Evolutionary conservation across 2,888 invertebrate species (phyloP).

Genomic region (Lepidocyrtoides sp.): DNA sequence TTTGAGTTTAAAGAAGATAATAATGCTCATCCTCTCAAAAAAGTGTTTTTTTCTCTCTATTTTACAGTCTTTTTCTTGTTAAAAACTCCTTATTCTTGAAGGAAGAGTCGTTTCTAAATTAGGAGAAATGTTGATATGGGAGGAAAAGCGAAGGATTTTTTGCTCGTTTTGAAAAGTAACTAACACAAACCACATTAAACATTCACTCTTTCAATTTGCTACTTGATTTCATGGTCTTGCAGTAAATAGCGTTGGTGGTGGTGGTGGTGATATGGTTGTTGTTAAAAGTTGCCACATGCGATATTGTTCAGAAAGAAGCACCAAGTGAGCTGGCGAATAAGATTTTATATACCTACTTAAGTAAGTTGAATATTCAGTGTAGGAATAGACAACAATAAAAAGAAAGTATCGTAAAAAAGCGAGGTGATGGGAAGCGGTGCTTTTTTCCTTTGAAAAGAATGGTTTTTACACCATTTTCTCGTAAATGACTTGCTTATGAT

Average conservation of each 20-base stretch:
- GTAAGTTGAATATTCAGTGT: too few species aligned
- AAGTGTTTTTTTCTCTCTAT: neutral
- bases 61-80: conserved; percentile 48
- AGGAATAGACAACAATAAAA: conserved; percentile 12
- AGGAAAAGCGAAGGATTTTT: conserved; percentile 44
- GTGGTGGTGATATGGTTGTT: neutral
- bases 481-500: conserved; percentile 52
- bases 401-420: conserved; percentile 43
- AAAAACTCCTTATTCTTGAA: conserved; percentile 12
- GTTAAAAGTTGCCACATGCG: conserved; percentile 13
- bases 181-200: conserved; percentile 41
- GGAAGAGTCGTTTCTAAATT: conserved; percentile 66
- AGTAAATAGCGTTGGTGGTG: conserved; percentile 30
- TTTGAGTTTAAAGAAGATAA: conserved; percentile 44
- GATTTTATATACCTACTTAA: neutral
- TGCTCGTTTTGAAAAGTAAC: conserved; percentile 49
- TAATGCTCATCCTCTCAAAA: neutral
- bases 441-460: conserved; percentile 68
- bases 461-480: conserved; percentile 72
- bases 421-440: conserved; percentile 13
- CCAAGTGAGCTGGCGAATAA: neutral
- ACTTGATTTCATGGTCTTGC: conserved; percentile 42
- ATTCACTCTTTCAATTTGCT: conserved; percentile 66
- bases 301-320: conserved; percentile 43
- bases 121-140: conserved; percentile 58